A percentile compares a stretch with the other conserved stretches of the same genome.
Evolutionary conservation across 2,888 invertebrate genomes (phyloP).

Genomic region (Tetanocera ferruginea): DNA sequence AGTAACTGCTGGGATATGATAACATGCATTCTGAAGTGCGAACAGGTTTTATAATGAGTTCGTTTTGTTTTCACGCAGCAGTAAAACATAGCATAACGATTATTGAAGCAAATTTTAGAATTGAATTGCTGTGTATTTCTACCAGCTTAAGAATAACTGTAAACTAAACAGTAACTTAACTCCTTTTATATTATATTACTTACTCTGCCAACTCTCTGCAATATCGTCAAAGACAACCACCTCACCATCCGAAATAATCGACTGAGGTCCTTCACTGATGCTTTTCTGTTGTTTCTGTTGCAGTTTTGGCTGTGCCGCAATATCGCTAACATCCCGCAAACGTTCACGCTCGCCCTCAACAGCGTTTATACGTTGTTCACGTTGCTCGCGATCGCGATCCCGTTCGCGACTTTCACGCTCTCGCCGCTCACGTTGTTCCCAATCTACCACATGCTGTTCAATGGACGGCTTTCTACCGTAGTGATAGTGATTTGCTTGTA

Average conservation of each 20-base stretch:
- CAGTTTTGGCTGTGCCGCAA: not conserved
- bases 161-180: no score
- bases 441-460: slow-evolving; percentile 49
- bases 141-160: no score
- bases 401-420: slow-evolving; percentile 47
- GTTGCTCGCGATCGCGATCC: slow-evolving; percentile 58
- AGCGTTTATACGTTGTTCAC: slow-evolving; percentile 52
- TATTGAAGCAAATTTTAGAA: no score
- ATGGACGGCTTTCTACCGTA: slow-evolving; percentile 62
- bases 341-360: slow-evolving; percentile 51
- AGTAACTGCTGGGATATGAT: no score
- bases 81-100: no score
- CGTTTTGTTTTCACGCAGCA: no score
- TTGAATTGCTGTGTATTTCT: no score
- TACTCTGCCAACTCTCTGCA: slow-evolving; percentile 85
- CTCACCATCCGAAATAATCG: slow-evolving; percentile 79
- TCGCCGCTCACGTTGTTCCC: slow-evolving; percentile 25
- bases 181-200: no score
- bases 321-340: not conserved
- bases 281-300: slow-evolving; percentile 38
- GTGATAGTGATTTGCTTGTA: slow-evolving; percentile 51
- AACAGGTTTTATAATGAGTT: no score
- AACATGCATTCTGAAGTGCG: no score
- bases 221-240: slow-evolving; percentile 90
- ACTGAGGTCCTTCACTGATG: slow-evolving; percentile 60